Evolutionary conservation across 2,888 invertebrate species (phyloP), one percentile per base, ranked within the genome.

Genomic region (Tachina grossa): DNA sequence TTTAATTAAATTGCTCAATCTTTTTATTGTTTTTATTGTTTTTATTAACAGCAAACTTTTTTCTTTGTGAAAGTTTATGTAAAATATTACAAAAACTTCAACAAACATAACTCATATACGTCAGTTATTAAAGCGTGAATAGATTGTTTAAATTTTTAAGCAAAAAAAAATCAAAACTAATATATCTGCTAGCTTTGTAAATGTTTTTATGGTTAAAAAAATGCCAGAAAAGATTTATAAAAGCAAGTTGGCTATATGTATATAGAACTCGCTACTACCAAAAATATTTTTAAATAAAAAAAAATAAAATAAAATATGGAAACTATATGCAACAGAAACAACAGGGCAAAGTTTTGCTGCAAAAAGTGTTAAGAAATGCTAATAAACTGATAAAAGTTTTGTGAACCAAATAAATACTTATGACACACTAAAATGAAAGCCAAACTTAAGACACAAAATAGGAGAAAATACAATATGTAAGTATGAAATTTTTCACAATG

Each of bases 391-490:
- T 51, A 65, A 82, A 85, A 82, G 78, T 85, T 85, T 75, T 75
- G 57, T 75, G 57, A 85, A 85, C 77, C 81, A 81, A 78, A 81
- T 85, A 81, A 85, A 81, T 81, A 75, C 82, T 82, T 74, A 51
- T 78, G 76, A 71, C 47, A 80, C 55, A 49, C 47, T 71, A 55
- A 66, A 63, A 55, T 9, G 49, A 57, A 66, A 81, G 55, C 41
- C n/a, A 80, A 77, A 78, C 22, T 43, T 41, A 47, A 72, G 6
- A 5, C 6, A 49, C 22, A 41, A 51, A 68, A 57, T 76, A 39
- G 59, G 39, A 68, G 53, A 47, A 45, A 51, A 85, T 68, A 31
- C 63, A 63, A 75, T 75, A 63, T 76, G 43, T 75, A 63, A 72
- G 43, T 55, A 53, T 22, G 31, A 75, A 82, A 85, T 68, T 59